phyloP scores from a whole-genome alignment of 2,888 invertebrate genomes.

The Sphaeridia pumilis region DNA sequence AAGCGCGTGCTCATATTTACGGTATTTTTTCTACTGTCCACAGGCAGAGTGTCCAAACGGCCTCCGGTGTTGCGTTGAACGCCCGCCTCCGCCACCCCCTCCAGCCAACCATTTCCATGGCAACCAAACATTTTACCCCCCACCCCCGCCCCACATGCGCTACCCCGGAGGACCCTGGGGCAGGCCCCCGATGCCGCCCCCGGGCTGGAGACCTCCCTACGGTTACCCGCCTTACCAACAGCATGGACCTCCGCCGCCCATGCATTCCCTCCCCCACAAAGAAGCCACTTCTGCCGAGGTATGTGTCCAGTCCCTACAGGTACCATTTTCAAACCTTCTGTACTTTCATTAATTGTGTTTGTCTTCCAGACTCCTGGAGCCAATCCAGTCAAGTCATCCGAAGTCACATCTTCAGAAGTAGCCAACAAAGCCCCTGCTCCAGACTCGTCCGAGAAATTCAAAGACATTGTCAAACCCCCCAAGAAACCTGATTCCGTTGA shows the following conservation, averaged over 20 bases:
- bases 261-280: not conserved
- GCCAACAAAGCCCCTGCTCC: too few relatives aligned
- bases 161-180: constrained; percentile 11
- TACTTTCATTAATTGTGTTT: too few relatives aligned
- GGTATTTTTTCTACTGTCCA: too few relatives aligned
- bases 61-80: constrained; percentile 21
- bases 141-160: not conserved
- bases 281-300: not conserved
- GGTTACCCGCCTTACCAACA: not conserved
- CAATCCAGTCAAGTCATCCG: too few relatives aligned
- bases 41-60: constrained; percentile 21
- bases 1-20: too few relatives aligned
- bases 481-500: constrained; percentile 5
- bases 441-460: too few relatives aligned
- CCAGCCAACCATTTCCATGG: not conserved
- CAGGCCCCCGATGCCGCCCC: constrained; percentile 5
- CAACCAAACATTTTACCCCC: constrained; percentile 3
- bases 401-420: too few relatives aligned
- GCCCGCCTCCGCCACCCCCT: constrained; percentile 14
- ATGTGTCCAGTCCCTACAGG: too few relatives aligned
- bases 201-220: constrained; percentile 1
- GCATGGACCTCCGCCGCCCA: constrained; percentile 6
- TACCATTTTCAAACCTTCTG: too few relatives aligned
- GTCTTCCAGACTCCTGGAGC: too few relatives aligned
- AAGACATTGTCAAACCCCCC: too few relatives aligned